Evolutionary conservation across 1,140 invertebrate species (phyloP).

Genomic region (Penaeus vannamei): DNA sequence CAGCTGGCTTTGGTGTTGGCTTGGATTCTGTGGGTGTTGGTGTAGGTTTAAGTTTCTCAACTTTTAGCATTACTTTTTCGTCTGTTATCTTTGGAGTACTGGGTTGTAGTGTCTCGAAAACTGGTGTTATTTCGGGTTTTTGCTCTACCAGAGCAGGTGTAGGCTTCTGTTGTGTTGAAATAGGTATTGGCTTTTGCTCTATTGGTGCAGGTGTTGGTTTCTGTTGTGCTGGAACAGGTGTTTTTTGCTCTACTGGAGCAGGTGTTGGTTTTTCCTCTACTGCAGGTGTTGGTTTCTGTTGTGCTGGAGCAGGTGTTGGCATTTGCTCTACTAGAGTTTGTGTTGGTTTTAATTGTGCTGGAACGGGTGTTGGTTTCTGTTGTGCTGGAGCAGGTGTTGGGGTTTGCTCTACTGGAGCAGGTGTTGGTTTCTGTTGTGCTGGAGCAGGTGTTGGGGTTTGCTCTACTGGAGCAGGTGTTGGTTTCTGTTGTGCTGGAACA

Average conservation of each 20-base stretch:
- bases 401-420: neutral
- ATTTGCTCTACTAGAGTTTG: neutral
- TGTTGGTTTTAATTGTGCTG: neutral
- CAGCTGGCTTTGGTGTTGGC: slow-evolving; percentile 25
- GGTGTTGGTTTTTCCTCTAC: neutral
- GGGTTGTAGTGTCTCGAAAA: neutral
- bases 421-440: slow-evolving; percentile 33
- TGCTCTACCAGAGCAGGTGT: slow-evolving; percentile 7
- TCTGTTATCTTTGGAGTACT: no score
- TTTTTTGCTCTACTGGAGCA: neutral
- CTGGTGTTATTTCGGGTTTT: slow-evolving; percentile 27
- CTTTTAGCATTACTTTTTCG: no score
- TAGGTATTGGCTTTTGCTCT: neutral
- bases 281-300: no score
- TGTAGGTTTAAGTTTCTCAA: no score
- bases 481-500: neutral
- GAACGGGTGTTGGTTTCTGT: neutral
- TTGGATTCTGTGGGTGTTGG: slow-evolving; percentile 19
- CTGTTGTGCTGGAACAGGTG: neutral
- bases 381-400: slow-evolving; percentile 37
- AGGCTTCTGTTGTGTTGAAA: neutral
- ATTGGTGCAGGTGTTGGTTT: neutral
- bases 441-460: slow-evolving; percentile 42
- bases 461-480: neutral
- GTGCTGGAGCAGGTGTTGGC: neutral